Evolutionary conservation across 2,113 vertebrate species (phyloP).

Genomic region (Gymnocephalus cernua): DNA sequence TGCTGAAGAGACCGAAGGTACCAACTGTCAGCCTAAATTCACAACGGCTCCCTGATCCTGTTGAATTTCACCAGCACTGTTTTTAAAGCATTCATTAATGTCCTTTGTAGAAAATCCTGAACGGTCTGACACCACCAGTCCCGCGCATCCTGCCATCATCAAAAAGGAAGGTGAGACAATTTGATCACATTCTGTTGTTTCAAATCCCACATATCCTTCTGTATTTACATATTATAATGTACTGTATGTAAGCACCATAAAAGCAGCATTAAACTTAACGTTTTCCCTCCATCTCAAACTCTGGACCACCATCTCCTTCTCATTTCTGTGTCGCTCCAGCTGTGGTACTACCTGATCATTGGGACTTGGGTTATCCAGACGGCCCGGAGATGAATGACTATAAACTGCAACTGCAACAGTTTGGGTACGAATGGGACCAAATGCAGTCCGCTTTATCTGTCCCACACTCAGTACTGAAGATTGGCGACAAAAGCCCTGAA

Average conservation of each 20-base stretch:
- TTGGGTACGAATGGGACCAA: constrained; percentile 80
- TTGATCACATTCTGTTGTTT: neutral
- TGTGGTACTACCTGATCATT: constrained; percentile 75
- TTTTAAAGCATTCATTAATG: constrained; percentile 1
- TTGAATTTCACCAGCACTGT: neutral
- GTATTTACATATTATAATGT: neutral
- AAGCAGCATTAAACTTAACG: neutral
- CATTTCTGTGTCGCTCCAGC: constrained; percentile 55
- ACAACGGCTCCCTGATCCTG: neutral
- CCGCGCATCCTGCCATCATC: neutral
- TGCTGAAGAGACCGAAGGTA: constrained; percentile 74
- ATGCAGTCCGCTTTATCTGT: constrained; percentile 74
- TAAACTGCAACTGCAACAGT: constrained; percentile 79
- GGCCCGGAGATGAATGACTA: constrained; percentile 87
- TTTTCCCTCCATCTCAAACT: neutral
- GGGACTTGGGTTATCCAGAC: constrained; percentile 86
- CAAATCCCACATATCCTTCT: neutral
- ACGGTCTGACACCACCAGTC: neutral
- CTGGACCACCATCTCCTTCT: neutral
- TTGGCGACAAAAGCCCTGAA: constrained; percentile 85
- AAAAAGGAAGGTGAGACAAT: constrained; percentile 48
- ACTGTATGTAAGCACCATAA: neutral
- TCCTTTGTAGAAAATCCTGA: constrained; percentile 31
- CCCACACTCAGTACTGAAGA: constrained; percentile 80
- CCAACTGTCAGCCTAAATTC: neutral